Conservation (phyloP, 1,140 invertebrate species). For the Agrypnia vestita region DNA sequence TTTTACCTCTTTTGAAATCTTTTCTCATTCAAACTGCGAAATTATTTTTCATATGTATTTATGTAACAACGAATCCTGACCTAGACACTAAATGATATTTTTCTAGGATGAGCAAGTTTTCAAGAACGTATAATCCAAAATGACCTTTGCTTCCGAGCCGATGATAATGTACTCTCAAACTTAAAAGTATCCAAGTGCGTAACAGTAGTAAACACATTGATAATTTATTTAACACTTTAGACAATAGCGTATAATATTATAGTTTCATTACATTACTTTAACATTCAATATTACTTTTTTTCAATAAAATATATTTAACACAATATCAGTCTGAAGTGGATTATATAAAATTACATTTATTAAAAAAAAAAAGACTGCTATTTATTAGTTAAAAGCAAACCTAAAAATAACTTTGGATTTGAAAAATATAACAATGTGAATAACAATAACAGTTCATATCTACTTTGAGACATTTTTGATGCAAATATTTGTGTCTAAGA, state of each 20-base stretch:
- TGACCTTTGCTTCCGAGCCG: too few relatives aligned
- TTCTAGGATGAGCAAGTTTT: too few relatives aligned
- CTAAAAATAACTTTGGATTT: slow-evolving; percentile 30
- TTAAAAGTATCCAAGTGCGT: too few relatives aligned
- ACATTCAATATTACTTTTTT: slow-evolving; percentile 24
- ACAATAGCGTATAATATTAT: background rate
- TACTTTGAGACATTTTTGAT: too few relatives aligned
- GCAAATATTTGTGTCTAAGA: too few relatives aligned
- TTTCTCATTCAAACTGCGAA: too few relatives aligned
- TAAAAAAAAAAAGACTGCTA: background rate
- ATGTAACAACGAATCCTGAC: too few relatives aligned
- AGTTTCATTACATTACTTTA: slow-evolving; percentile 7
- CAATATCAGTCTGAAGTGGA: slow-evolving; percentile 34
- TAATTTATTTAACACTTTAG: background rate
- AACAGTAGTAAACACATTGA: background rate
- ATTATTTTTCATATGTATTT: too few relatives aligned
- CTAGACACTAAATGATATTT: too few relatives aligned
- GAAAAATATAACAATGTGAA: slow-evolving; percentile 6
- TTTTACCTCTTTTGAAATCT: too few relatives aligned
- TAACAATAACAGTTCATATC: background rate
- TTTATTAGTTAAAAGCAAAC: slow-evolving; percentile 18
- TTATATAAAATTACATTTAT: slow-evolving; percentile 17
- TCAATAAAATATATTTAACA: slow-evolving; percentile 17
- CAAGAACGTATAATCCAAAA: too few relatives aligned
- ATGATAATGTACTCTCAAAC: too few relatives aligned